Evolutionary conservation across 2,113 vertebrate species (phyloP), one percentile per base, ranked within the genome.

Genomic region (Carollia perspicillata): DNA sequence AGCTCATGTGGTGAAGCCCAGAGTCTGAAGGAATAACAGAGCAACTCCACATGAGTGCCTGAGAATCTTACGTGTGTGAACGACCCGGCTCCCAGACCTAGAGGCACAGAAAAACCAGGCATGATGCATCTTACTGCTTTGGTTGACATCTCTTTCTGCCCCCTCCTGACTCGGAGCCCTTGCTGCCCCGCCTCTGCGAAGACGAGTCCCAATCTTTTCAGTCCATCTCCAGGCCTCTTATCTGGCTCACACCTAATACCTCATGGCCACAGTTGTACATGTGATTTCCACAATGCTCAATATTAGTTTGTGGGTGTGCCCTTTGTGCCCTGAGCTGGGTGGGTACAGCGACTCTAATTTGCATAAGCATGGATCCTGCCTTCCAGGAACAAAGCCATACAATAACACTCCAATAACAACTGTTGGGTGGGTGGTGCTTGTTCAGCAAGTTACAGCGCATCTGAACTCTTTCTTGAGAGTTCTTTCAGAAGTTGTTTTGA

Each of bases 401-500:
- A 33, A 2, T 20, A 13, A 6, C 13, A 10, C 3, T 1, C 28
- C n/a, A 65, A 10, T 60, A 3, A 23, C 13, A n/a, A 1, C 51
- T 17, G 20, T 53, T 6, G 20, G 44, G 40, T 47, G 47, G 66
- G 49, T 42, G 35, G 68, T 37, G 42, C 69, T 91, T 65, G 44
- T 26, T 88, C 53, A 63, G 14, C 40, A 60, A 16, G 72, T 53
- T 14, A 49, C 16, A 22, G n/a, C 53, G 44, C 66, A 72, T 33
- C 26, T n/a, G 58, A 33, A 28, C 47, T 58, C 37, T 81, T 51
- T 58, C 47, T 51, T 53, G 53, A 78, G 35, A 53, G 13, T 40
- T 42, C 60, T 81, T 30, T 47, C 53, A 75, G 77, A 49, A 66
- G 63, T 17, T 42, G 28, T 28, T 60, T 53, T 80, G 84, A 60